Evolutionary conservation across 2,888 invertebrate genomes (phyloP).

Genomic region (Neoaliturus tenellus): DNA sequence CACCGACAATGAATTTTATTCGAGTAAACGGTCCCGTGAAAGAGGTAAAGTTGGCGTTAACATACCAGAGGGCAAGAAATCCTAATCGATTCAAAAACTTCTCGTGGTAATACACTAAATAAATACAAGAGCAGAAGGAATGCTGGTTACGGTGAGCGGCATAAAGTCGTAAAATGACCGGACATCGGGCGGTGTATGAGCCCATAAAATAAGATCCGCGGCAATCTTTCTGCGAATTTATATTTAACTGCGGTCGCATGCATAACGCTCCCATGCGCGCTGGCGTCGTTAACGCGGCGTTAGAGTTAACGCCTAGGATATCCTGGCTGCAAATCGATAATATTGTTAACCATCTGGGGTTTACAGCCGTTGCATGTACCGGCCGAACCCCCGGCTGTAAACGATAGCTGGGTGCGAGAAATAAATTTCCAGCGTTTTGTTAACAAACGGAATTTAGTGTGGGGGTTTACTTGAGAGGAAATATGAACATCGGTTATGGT

Average conservation of each 20-base stretch:
- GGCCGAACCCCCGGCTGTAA: too few relatives aligned
- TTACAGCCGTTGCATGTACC: slow-evolving; percentile 1
- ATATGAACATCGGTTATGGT: too few relatives aligned
- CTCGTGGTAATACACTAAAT: too few relatives aligned
- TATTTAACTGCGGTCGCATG: slow-evolving; percentile 15
- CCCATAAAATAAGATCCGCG: slow-evolving; percentile 14
- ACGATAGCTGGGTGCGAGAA: too few relatives aligned
- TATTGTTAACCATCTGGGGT: slow-evolving; percentile 23
- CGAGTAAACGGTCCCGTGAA: too few relatives aligned
- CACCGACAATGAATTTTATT: too few relatives aligned
- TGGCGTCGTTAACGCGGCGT: neutral
- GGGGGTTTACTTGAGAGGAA: too few relatives aligned
- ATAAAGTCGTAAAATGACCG: neutral
- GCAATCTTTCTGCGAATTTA: neutral
- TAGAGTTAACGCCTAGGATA: neutral
- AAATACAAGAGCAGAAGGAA: neutral
- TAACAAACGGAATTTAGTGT: too few relatives aligned
- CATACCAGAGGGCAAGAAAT: too few relatives aligned
- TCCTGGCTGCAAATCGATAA: neutral
- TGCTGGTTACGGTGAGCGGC: neutral
- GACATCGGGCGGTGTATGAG: neutral
- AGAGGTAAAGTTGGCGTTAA: too few relatives aligned
- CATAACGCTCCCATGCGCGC: neutral
- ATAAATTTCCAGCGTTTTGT: too few relatives aligned
- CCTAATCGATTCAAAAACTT: too few relatives aligned